Percentiles rank a stretch among this genome's conserved stretches.
These are phyloP conservation scores for Bambusicola thoracicus DNA, from an alignment of 2,113 vertebrate species.

Conservation along the genomic window DNA sequence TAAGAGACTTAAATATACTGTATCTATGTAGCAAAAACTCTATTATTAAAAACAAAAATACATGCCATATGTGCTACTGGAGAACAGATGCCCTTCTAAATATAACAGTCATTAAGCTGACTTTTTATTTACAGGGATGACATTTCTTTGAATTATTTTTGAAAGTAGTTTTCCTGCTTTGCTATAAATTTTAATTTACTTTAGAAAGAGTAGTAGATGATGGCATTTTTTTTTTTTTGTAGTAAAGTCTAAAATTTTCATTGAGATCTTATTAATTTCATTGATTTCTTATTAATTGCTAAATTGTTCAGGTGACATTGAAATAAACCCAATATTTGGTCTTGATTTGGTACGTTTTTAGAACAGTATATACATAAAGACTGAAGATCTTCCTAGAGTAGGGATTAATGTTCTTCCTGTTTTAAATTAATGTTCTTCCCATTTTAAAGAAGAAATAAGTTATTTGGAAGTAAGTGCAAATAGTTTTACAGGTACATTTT, in stretches of 20 bases:
- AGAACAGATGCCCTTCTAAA: conserved; percentile 41
- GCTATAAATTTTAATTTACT: background rate
- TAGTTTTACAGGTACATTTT: background rate
- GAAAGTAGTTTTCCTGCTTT: background rate
- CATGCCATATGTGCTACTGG: background rate
- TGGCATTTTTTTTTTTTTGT: conserved; percentile 10
- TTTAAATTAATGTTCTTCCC: background rate
- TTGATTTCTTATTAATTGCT: background rate
- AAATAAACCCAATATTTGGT: background rate
- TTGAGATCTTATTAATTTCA: background rate
- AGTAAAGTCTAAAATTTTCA: background rate
- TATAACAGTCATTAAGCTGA: conserved; percentile 8
- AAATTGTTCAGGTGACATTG: background rate
- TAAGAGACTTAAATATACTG: background rate
- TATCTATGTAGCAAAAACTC: background rate
- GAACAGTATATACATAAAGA: background rate
- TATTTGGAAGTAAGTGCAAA: background rate
- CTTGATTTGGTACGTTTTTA: background rate
- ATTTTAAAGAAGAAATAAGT: background rate
- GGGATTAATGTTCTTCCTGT: background rate
- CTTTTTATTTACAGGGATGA: conserved; percentile 5
- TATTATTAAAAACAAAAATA: background rate
- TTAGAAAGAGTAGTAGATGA: background rate
- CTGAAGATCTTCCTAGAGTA: background rate
- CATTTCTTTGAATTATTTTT: conserved; percentile 46